These are phyloP conservation scores for Argyresthia goedartella DNA, from an alignment of 2,888 invertebrate genomes.

Conservation along the genomic window DNA sequence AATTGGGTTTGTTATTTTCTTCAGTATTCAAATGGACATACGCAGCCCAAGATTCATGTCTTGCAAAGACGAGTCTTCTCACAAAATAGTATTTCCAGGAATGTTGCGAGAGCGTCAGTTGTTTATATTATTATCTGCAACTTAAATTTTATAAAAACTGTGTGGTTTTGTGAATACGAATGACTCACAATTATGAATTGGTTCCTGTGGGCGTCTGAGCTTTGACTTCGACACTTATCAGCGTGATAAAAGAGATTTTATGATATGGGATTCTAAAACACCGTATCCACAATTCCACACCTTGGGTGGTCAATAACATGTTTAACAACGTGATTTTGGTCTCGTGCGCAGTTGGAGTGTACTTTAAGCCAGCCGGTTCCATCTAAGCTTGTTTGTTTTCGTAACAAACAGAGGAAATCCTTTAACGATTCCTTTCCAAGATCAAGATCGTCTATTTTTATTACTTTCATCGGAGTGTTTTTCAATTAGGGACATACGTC, in stretches of 20 bases:
- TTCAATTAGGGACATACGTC: too few relatives aligned
- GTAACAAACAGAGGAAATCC: slow-evolving; percentile 37
- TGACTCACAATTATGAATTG: slow-evolving; percentile 9
- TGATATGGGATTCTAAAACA: slow-evolving; percentile 48
- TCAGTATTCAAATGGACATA: background rate
- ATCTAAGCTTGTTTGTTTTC: slow-evolving; percentile 41
- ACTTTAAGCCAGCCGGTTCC: slow-evolving; percentile 37
- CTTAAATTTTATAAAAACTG: too few relatives aligned
- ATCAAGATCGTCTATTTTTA: background rate
- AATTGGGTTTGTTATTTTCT: background rate
- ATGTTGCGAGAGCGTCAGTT: too few relatives aligned
- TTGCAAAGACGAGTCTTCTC: too few relatives aligned
- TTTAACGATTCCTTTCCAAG: slow-evolving; percentile 7
- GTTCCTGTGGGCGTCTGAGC: slow-evolving; percentile 45
- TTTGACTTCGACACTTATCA: slow-evolving; percentile 39
- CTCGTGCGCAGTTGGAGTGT: slow-evolving; percentile 53
- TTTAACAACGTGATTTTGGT: slow-evolving; percentile 37
- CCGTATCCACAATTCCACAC: slow-evolving; percentile 41
- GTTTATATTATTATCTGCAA: too few relatives aligned
- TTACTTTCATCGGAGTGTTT: background rate
- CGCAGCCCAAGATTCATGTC: too few relatives aligned
- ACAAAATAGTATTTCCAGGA: too few relatives aligned
- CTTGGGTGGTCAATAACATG: slow-evolving; percentile 59
- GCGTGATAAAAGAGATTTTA: slow-evolving; percentile 65
- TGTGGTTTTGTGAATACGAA: background rate